These are phyloP conservation scores for Piprites chloris DNA, from an alignment of 2,113 vertebrate genomes.

Conservation along the genomic window DNA sequence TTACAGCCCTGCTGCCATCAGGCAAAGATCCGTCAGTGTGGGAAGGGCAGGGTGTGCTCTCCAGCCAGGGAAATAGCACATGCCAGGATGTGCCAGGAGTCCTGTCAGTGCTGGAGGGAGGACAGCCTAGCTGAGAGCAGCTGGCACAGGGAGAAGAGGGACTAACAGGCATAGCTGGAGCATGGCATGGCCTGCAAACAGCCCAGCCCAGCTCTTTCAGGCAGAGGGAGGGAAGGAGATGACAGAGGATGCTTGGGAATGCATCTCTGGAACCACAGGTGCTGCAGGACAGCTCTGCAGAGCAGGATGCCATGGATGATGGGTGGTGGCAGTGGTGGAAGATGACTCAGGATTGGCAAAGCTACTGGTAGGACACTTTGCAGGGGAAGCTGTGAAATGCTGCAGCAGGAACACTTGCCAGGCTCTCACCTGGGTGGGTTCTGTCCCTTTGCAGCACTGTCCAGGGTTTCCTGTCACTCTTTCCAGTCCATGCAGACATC, in stretches of 20 bases:
- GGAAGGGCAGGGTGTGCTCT: neutral
- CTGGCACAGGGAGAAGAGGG: neutral
- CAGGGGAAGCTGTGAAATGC: neutral
- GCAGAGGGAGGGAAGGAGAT: neutral
- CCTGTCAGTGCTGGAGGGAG: fast-evolving
- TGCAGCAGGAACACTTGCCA: neutral
- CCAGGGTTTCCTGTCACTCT: neutral
- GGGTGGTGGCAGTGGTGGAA: neutral
- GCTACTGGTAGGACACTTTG: neutral
- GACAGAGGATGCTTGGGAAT: neutral
- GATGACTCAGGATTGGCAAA: neutral
- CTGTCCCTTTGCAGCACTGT: neutral
- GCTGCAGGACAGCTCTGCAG: neutral
- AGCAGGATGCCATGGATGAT: neutral
- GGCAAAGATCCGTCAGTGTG: neutral
- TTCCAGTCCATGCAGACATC: neutral
- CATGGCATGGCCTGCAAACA: neutral
- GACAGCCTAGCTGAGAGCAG: neutral
- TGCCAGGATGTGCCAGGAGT: neutral
- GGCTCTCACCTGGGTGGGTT: neutral
- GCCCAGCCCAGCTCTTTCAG: neutral
- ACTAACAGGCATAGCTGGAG: neutral
- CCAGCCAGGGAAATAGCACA: neutral
- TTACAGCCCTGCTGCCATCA: neutral
- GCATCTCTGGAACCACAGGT: neutral